These are phyloP conservation scores for Hymenopus coronatus DNA, from an alignment of 2,888 invertebrate species.

Conservation along the genomic window DNA sequence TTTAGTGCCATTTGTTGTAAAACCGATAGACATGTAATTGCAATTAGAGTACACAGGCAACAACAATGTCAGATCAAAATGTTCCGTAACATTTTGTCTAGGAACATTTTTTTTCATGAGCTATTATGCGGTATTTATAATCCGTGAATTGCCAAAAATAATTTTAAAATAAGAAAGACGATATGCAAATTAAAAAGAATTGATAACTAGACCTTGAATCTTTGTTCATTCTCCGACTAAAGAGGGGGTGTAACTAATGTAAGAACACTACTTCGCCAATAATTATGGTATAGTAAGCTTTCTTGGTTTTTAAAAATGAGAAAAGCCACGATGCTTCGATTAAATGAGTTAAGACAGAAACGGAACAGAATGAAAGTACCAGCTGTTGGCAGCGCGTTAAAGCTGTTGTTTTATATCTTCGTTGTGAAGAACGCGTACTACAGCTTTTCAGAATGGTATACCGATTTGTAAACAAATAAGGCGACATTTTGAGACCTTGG, in stretches of 20 bases:
- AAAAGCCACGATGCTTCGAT: neutral
- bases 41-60: neutral
- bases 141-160: neutral
- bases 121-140: neutral
- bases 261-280: neutral
- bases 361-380: neutral
- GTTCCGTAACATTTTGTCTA: neutral
- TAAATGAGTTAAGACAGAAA: neutral
- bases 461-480: neutral
- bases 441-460: neutral
- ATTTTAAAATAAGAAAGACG: neutral
- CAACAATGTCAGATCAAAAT: neutral
- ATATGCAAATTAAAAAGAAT: neutral
- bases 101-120: neutral
- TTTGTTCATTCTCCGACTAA: neutral
- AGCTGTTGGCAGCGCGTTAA: neutral
- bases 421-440: neutral
- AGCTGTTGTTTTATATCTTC: neutral
- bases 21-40: neutral
- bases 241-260: neutral
- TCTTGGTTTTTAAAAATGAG: neutral
- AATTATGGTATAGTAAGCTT: neutral
- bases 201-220: neutral
- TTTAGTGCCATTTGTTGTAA: neutral
- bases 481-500: conserved; percentile 2